Base-by-base conservation (phyloP, 2,797 vertebrate genomes). In the Characodon lateralis region DNA sequence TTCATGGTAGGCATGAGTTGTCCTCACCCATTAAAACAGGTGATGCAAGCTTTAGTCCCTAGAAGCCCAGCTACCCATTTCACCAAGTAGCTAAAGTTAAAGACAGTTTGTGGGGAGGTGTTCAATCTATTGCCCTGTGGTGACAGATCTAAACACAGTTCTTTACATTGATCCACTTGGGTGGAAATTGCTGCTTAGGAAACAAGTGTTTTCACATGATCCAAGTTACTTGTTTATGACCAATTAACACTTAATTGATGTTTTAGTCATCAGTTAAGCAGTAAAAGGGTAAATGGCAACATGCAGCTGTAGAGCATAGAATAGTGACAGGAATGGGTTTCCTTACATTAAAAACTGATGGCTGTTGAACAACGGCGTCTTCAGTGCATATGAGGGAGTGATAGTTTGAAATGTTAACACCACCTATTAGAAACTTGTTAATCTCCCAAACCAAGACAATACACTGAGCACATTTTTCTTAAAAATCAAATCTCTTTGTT, bases 371-470 rank as follows among this genome's bases (percentile, higher is more conserved):
- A 39, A 39, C 22, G 8, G 3, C 4, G 28, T 39, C 63, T 16
- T 2, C 22, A 39, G 35, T 66, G 22, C 63, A 66, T 24, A 6
- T 66, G 63, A 24, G 1, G 35, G 9, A 66, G 18, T 1, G 20
- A 2, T 65, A 22, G 63, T 24, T 22, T 65, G 39, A 41, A 66
- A 66, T 24, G 9, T 66, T 66, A 66, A 66, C 35, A 22, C 35
- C 20, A 41, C 22, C 20, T 41, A 41, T 41, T 66, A 41, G 63
- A 66, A 66, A 66, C 35, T 22, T 12, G 35, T 39, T 66, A 31
- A 63, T 35, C 31, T 63, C 18, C 61, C 35, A 2, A 63, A 35
- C 61, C 31, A 71, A 74, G 77, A 78, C 66, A 74, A 46, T 53
- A 53, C 20, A 50, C 58, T 35, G 41, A 68, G 73, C 55, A 55